Evolutionary conservation across 23 tunicate species (phyloP), one percentile per base, ranked within the genome.

Genomic region (Styela clava): DNA sequence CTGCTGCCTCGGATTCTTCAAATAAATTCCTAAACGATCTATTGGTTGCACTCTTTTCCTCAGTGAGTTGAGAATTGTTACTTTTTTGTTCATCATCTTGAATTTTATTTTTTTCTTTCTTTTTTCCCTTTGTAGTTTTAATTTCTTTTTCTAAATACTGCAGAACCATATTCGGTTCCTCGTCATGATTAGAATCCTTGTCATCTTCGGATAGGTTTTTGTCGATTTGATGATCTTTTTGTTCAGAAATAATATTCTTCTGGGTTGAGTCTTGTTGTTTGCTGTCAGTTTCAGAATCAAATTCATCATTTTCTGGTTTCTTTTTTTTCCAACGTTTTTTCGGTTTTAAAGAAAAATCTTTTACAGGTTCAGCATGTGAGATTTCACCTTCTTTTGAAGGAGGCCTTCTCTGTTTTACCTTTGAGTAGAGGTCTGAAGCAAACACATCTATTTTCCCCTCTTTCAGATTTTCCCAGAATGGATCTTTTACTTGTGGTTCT

Each of bases 401-500:
- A 51, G 65, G 65, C 19, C 89, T 69, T 61, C 89, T 69, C 30
- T 73, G 80, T 71, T 86, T 86, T 0, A 86, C 89, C 61, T 86
- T 86, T 52, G 89, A 86, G 71, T 86, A 86, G 31, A 86, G 35
- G 28, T 86, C 89, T 9, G 44, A 71, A 9, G 85, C 79, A 61
- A 86, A 86, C 12, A 86, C 89, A 79, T 80, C 84, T 30, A 86
- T 82, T 63, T 79, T 71, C 0, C 89, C 86, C 62, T 79, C 76
- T 69, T 89, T 74, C 16, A 89, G 61, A 68, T 89, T 68, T 31
- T 80, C 86, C 95, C 95, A 89, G 62, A 89, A 89, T 0, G 88
- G 83, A 63, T 89, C 95, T 76, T 89, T 89, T 25, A 89, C 83
- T n/a, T 85, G 86, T 22, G 88, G 88, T 63, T 68, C 51, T 32